Evolutionary conservation across 2,888 invertebrate species (phyloP), one percentile per base, ranked within the genome.

Genomic region (Dorcus hopei): DNA sequence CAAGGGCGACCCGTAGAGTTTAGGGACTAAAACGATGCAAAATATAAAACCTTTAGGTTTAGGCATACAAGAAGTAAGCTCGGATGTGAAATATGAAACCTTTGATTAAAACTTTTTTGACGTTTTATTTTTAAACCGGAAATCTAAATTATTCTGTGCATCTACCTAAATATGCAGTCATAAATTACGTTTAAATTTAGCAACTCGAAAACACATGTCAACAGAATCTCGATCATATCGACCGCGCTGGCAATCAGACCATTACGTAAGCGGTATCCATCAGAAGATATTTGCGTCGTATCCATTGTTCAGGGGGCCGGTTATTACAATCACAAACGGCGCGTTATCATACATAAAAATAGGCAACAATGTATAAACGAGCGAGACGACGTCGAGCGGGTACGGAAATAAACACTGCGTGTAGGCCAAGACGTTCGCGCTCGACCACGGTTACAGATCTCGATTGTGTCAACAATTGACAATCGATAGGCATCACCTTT

Each of bases 401-500:
- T 59, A 59, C 64, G 42, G 60, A 68, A 69, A 69, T 68, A 69
- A 64, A 59, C 58, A 58, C 45, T 42, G 47, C 39, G 43, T 26
- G 38, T 51, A 19, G 51, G 40, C 19, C 39, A 47, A 47, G n/a
- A 8, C 26, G 19, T 14, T 16, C n/a, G 26, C 14, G 47, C 14
- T 47, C 26, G 7, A 47, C 19, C 42, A 16, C 42, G 16, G 40
- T 4, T 33, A 49, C 49, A 40, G 23, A 45, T 51, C 41, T 40
- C 19, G 58, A 58, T 54, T 58, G 42, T 45, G 50, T n/a, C 41
- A 19, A 57, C 48, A 45, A 57, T 41, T 49, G 58, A 39, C 23
- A 39, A 49, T 7, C 39, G 38, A 49, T 40, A 43, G 49, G 41
- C 16, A 50, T 49, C 50, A 14, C 16, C 11, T 43, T 49, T 49